Evolutionary conservation across 2,888 invertebrate species (phyloP).

Genomic region (Andrena camellia): DNA sequence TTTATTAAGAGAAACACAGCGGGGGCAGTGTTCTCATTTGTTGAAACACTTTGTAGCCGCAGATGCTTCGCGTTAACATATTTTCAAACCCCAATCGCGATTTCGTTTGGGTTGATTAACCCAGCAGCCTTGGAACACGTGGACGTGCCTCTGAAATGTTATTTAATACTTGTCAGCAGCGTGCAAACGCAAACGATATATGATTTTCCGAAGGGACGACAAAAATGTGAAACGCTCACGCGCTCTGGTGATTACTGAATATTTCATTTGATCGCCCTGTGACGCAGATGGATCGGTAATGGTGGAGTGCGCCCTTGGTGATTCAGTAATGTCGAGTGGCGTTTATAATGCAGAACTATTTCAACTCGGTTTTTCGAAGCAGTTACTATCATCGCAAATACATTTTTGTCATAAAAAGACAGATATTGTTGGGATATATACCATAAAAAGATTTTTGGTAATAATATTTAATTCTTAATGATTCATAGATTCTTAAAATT

Average conservation of each 20-base stretch:
- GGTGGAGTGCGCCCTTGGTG: conserved; percentile 27
- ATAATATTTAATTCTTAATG: too few species aligned
- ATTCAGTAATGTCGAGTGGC: conserved; percentile 41
- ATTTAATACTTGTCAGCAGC: conserved; percentile 4
- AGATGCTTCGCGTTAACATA: neutral
- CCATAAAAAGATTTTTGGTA: too few species aligned
- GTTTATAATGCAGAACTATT: conserved; percentile 22
- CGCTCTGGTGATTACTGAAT: conserved; percentile 61
- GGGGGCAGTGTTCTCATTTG: neutral
- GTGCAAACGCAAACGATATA: neutral
- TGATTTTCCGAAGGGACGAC: neutral
- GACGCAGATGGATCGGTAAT: conserved; percentile 29
- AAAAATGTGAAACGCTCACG: conserved; percentile 46
- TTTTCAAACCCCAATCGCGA: neutral
- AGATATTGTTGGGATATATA: neutral
- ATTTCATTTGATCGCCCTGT: conserved; percentile 49
- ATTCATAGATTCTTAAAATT: too few species aligned
- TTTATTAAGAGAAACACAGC: neutral
- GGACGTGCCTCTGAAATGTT: neutral
- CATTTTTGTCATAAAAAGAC: neutral
- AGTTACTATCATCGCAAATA: too few species aligned
- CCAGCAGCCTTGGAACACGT: neutral
- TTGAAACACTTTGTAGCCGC: neutral
- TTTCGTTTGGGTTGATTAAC: neutral
- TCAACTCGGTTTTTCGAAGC: neutral